Conservation (phyloP, 2,797 vertebrate genomes). For the Gila robusta region DNA sequence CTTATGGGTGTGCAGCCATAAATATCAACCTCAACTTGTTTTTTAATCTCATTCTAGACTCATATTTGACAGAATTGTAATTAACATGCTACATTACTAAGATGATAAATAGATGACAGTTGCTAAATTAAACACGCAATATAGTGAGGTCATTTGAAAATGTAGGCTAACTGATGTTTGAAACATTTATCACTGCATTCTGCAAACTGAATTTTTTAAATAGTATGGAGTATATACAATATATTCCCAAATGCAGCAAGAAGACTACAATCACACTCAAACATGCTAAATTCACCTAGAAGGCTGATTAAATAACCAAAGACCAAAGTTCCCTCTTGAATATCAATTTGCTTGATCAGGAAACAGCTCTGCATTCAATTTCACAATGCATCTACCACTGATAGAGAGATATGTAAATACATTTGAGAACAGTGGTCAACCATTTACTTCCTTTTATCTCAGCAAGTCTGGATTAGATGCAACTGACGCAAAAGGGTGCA, state of each 20-base stretch:
- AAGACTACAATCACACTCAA: neutral
- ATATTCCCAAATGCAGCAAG: neutral
- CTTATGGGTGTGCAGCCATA: neutral
- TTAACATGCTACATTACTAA: neutral
- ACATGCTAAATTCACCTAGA: neutral
- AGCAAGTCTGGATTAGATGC: neutral
- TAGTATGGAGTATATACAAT: neutral
- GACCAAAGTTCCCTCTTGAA: slow-evolving; percentile 30
- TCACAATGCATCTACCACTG: slow-evolving; percentile 38
- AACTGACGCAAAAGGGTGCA: slow-evolving; percentile 43
- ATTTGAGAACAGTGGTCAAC: slow-evolving; percentile 8
- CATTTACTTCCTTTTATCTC: slow-evolving; percentile 26
- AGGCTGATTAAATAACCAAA: neutral
- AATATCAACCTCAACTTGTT: neutral
- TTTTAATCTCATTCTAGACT: neutral
- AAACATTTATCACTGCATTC: neutral
- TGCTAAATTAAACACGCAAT: neutral
- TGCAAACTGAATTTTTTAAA: neutral
- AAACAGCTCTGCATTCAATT: slow-evolving; percentile 37
- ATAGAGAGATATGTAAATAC: slow-evolving; percentile 25
- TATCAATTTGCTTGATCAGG: slow-evolving; percentile 25
- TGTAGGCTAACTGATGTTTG: neutral
- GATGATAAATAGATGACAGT: neutral
- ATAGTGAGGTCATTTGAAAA: neutral
- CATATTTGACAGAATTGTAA: neutral